A percentile compares a stretch with the other conserved stretches of the same genome.
phyloP scores from a whole-genome alignment of 2,888 invertebrate species.

The Aphodius granarius region DNA sequence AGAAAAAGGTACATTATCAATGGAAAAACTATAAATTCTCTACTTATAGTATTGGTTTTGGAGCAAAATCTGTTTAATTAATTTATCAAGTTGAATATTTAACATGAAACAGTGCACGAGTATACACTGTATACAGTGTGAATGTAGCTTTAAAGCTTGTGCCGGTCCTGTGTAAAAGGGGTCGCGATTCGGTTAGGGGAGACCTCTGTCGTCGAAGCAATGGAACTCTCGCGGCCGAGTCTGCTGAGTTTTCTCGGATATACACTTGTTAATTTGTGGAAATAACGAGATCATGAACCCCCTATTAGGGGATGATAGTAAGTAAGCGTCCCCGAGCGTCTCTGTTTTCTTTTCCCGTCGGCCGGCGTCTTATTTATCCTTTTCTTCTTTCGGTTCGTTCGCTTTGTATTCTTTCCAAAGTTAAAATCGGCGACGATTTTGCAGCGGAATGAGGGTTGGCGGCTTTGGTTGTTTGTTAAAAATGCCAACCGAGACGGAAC shows the following conservation, averaged over 20 bases:
- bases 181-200: background rate
- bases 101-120: no score
- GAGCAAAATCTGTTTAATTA: no score
- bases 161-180: background rate
- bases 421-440: background rate
- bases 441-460: background rate
- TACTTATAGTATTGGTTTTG: no score
- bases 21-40: no score
- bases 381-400: background rate
- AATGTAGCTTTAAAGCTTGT: background rate
- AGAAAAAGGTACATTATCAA: no score
- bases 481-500: slow-evolving; percentile 35
- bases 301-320: background rate
- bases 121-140: background rate
- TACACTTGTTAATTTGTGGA: slow-evolving; percentile 20
- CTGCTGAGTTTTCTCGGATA: slow-evolving; percentile 14
- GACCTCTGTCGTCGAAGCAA: background rate
- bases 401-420: background rate
- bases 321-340: background rate
- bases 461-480: slow-evolving; percentile 33
- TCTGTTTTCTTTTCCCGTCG: background rate
- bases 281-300: slow-evolving; percentile 18
- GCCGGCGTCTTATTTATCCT: background rate
- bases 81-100: no score
- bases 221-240: background rate